Base-by-base conservation (phyloP, 1,140 invertebrate genomes). In the Drosophila hydei region DNA sequence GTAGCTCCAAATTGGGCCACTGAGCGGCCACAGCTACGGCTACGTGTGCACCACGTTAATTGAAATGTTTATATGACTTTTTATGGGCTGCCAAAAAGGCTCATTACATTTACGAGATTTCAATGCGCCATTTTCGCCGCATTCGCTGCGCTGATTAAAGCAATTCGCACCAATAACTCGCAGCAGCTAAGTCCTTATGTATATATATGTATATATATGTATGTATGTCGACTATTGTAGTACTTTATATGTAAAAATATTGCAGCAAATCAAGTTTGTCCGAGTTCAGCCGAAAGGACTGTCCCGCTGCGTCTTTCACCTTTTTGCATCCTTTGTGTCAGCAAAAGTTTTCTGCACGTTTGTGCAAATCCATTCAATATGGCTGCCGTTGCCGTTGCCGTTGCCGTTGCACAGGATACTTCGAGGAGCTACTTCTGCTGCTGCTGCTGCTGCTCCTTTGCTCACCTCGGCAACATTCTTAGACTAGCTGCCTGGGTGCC, bases 41-140 rank as follows among this genome's bases (percentile, higher is more conserved):
- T 68, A 87, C 83, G 83, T 87, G 83, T 73, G 74, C 68, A 63
- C 8, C 72, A 65, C 72, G 79, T 78, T 87, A 88, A 87, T 87
- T 87, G 83, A 87, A 87, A 87, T 87, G 83, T 88, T 87, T 87
- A 87, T 87, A 83, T 87, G 83, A 83, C 79, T 88, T 88, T 85
- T 88, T 87, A 88, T 87, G 84, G 83, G 61, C 83, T 87, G 81
- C 71, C 83, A 75, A 87, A 87, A 83, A 81, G 83, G 70, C 63
- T 85, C 83, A 85, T 87, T 88, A 81, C 81, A 71, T 77, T 88
- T 78, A 87, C 75, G 75, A 67, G 51, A 75, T 75, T 87, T 71
- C 75, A 78, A 87, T 87, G 78, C 43, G n/a, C 25, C 58, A 38
- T 33, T 68, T 38, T 25, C 54, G 58, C 58, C 59, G n/a, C 60